phyloP scores from a whole-genome alignment of 2,888 invertebrate species.

The Thera britannica region DNA sequence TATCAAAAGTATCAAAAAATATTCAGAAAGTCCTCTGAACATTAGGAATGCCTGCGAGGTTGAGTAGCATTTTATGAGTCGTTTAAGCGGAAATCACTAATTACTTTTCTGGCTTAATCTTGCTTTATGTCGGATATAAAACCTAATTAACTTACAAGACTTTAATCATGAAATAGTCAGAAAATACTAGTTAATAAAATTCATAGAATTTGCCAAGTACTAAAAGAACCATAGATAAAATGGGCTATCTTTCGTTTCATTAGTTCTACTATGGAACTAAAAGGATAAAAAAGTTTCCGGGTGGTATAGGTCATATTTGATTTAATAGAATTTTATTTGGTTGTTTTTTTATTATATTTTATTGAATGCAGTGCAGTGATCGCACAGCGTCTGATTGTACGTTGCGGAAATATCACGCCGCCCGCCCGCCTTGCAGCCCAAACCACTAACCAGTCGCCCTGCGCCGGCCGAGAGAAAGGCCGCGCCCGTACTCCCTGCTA shows the following conservation, averaged over 20 bases:
- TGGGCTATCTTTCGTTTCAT: too few relatives aligned
- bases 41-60: conserved; percentile 12
- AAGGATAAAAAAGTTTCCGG: too few relatives aligned
- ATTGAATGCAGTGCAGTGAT: conserved; percentile 4
- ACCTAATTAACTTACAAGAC: conserved; percentile 15
- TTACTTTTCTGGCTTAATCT: conserved; percentile 44
- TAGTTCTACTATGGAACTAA: too few relatives aligned
- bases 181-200: background rate
- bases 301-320: too few relatives aligned
- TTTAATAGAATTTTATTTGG: too few relatives aligned
- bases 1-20: conserved; percentile 10
- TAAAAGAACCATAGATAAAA: too few relatives aligned
- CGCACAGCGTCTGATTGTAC: conserved; percentile 17
- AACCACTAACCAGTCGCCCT: conserved; percentile 64
- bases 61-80: conserved; percentile 8
- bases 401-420: conserved; percentile 46
- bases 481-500: conserved; percentile 63
- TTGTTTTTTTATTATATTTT: background rate
- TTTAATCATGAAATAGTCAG: background rate
- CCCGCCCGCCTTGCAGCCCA: conserved; percentile 67
- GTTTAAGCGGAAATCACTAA: conserved; percentile 15
- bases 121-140: conserved; percentile 46
- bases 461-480: conserved; percentile 70
- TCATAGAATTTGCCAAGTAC: too few relatives aligned
- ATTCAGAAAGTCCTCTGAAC: conserved; percentile 10